phyloP scores from a whole-genome alignment of 1,140 invertebrate species.

The Diorhabda sublineata region DNA sequence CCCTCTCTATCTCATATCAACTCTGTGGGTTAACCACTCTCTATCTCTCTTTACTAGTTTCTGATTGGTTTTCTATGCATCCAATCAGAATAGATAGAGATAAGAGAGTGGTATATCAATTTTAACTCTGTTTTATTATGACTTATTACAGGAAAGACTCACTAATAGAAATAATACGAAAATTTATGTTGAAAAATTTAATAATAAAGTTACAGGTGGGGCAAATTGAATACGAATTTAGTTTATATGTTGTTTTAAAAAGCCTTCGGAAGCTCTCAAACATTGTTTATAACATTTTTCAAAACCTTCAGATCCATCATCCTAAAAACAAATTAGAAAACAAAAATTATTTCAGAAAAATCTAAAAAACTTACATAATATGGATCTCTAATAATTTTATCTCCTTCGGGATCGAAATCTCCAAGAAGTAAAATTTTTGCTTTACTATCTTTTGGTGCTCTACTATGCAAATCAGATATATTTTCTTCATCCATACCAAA shows the following conservation, averaged over 20 bases:
- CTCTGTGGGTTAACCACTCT: no score
- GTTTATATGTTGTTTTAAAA: constrained; percentile 51
- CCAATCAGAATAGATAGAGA: no score
- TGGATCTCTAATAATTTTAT: constrained; percentile 79
- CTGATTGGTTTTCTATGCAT: no score
- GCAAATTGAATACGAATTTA: no score
- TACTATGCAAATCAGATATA: constrained; percentile 61
- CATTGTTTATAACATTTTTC: constrained; percentile 71
- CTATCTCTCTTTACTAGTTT: no score
- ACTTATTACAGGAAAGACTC: no score
- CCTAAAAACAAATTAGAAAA: constrained; percentile 48
- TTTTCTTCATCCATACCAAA: constrained; percentile 89
- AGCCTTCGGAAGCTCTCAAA: constrained; percentile 60
- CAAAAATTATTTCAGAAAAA: not conserved
- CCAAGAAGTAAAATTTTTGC: constrained; percentile 76
- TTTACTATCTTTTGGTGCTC: constrained; percentile 54
- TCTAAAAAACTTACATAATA: constrained; percentile 67
- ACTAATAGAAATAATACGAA: no score
- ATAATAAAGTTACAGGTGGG: no score
- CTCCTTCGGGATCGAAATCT: constrained; percentile 73
- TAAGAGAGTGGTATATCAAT: no score
- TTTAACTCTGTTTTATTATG: no score
- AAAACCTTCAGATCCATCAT: constrained; percentile 60
- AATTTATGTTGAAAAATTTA: no score
- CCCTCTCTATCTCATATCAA: no score